These are phyloP conservation scores for Channa striata DNA, from an alignment of 2,797 vertebrate genomes.

Conservation along the genomic window DNA sequence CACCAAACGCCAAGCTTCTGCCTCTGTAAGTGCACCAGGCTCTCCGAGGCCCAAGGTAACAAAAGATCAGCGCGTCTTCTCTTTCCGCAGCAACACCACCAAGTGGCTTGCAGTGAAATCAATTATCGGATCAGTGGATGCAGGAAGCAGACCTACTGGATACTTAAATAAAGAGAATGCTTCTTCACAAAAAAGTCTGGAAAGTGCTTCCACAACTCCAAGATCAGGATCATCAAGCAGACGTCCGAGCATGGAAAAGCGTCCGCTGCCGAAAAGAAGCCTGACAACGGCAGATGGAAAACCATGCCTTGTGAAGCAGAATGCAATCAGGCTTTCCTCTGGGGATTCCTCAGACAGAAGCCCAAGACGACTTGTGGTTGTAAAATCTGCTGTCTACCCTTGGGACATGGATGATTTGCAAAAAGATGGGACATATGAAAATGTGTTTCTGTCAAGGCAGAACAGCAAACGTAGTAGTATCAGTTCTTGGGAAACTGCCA, in stretches of 20 bases:
- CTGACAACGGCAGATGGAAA: slow-evolving; percentile 76
- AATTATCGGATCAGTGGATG: slow-evolving; percentile 73
- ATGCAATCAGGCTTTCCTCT: slow-evolving; percentile 81
- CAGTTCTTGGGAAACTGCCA: slow-evolving; percentile 79
- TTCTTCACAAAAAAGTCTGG: slow-evolving; percentile 69
- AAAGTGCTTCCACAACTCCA: slow-evolving; percentile 65
- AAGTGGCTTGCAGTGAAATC: slow-evolving; percentile 87
- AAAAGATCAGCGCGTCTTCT: slow-evolving; percentile 75
- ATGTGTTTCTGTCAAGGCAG: slow-evolving; percentile 71
- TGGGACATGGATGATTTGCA: slow-evolving; percentile 74
- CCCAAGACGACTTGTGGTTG: slow-evolving; percentile 68
- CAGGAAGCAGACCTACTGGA: slow-evolving; percentile 41
- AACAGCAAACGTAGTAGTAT: slow-evolving; percentile 74
- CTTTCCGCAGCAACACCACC: slow-evolving; percentile 77
- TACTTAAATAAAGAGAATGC: slow-evolving; percentile 67
- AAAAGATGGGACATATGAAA: slow-evolving; percentile 74
- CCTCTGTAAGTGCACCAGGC: slow-evolving; percentile 81
- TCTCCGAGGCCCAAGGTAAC: slow-evolving; percentile 75
- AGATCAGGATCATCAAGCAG: slow-evolving; percentile 59
- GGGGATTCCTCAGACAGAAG: slow-evolving; percentile 79
- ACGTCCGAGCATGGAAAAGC: slow-evolving; percentile 67
- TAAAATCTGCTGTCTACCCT: slow-evolving; percentile 70
- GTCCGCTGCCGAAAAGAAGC: slow-evolving; percentile 73
- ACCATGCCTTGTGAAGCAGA: slow-evolving; percentile 85
- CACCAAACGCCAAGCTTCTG: slow-evolving; percentile 61